Percentiles rank a stretch among this genome's conserved stretches.
Evolutionary conservation across 2,797 vertebrate species (phyloP).

Genomic region (Tokudaia muenninki): DNA sequence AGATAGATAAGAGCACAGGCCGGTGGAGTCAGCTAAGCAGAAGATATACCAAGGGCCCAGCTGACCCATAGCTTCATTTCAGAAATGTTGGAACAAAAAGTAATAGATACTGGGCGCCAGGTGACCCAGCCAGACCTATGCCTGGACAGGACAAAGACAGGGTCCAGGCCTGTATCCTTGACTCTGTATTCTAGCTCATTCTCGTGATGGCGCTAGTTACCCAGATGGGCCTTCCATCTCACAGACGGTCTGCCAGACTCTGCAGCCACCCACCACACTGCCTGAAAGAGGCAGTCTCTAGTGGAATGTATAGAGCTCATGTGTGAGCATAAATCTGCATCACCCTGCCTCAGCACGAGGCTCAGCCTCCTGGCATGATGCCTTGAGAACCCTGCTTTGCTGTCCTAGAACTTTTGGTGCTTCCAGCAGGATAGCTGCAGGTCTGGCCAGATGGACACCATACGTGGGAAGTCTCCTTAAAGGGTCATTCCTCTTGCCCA

Average conservation of each 20-base stretch:
- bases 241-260: not conserved
- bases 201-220: not conserved
- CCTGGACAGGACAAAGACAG: not conserved
- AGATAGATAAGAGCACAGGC: not conserved
- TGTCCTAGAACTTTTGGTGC: not conserved
- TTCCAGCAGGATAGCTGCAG: not conserved
- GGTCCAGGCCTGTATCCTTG: not conserved
- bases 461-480: not conserved
- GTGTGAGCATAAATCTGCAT: not conserved
- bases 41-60: not conserved
- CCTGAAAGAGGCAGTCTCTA: fast-evolving
- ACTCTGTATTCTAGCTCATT: not conserved
- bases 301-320: not conserved
- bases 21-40: not conserved
- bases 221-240: not conserved
- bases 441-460: not conserved
- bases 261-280: not conserved
- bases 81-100: not conserved
- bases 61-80: not conserved
- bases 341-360: not conserved
- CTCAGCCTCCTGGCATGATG: not conserved
- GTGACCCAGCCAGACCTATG: not conserved
- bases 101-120: not conserved
- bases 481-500: not conserved
- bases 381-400: not conserved